Conservation (phyloP, 2,113 vertebrate species). For the Hemibagrus wyckioides region DNA sequence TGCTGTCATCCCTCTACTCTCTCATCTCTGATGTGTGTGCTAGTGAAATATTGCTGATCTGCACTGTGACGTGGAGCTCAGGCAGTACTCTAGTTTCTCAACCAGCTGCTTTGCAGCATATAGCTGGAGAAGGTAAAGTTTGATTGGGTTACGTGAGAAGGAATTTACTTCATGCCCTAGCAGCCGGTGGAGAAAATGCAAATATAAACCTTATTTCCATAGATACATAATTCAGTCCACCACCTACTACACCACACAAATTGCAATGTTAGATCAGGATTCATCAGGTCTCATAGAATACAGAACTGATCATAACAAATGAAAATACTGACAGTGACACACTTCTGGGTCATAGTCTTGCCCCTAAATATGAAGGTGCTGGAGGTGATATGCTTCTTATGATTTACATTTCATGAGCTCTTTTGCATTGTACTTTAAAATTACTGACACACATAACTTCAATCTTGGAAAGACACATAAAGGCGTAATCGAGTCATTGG, state of each 20-base stretch:
- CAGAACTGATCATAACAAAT: neutral
- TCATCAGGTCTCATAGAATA: neutral
- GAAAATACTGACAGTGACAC: neutral
- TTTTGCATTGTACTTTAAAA: neutral
- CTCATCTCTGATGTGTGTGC: slow-evolving; percentile 14
- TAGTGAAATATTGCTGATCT: slow-evolving; percentile 23
- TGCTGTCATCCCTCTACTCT: neutral
- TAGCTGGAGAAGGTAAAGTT: slow-evolving; percentile 49
- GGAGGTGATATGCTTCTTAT: neutral
- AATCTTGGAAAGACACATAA: neutral
- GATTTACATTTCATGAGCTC: neutral
- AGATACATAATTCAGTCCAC: neutral
- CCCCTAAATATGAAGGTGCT: neutral
- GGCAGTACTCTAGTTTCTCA: slow-evolving; percentile 8
- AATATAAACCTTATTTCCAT: slow-evolving; percentile 60
- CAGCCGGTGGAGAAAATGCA: slow-evolving; percentile 63
- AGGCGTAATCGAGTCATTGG: neutral
- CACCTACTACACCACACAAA: neutral
- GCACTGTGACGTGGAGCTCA: neutral
- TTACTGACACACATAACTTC: neutral
- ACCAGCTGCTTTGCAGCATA: slow-evolving; percentile 42
- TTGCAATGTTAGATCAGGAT: neutral
- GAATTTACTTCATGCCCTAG: slow-evolving; percentile 68
- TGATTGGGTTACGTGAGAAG: slow-evolving; percentile 60
- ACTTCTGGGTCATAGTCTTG: neutral